These are phyloP conservation scores for Bombylius major DNA, from an alignment of 2,888 invertebrate genomes.

Conservation along the genomic window DNA sequence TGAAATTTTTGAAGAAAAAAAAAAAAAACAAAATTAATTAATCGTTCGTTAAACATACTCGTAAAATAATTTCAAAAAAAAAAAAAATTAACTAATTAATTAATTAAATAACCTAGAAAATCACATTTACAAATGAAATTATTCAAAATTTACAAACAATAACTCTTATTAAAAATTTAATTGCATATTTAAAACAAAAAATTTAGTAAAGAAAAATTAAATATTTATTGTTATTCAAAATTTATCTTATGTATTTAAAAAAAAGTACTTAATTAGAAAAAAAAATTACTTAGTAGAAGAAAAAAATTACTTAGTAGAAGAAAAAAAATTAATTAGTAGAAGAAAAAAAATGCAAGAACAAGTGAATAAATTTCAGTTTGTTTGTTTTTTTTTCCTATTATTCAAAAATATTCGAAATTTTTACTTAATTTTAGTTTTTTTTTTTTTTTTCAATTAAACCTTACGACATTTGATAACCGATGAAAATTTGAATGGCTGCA, in stretches of 20 bases:
- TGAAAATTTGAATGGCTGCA: constrained; percentile 38
- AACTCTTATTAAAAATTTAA: no score
- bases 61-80: no score
- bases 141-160: no score
- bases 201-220: no score
- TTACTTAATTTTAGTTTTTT: background rate
- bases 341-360: constrained; percentile 7
- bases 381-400: no score
- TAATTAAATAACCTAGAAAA: background rate
- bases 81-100: no score
- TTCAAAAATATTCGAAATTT: background rate
- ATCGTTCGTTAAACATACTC: no score
- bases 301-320: background rate
- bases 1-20: background rate
- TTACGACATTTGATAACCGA: constrained; percentile 18
- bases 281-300: background rate
- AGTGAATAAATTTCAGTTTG: background rate
- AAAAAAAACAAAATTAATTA: no score
- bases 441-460: constrained; percentile 1
- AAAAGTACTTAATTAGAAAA: background rate
- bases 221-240: background rate
- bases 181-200: background rate
- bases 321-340: background rate
- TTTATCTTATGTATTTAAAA: background rate
- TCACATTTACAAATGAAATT: background rate